Percentiles rank a stretch among this genome's conserved stretches.
Conservation (phyloP, 2,113 vertebrate species). For the Amphiprion percula region DNA sequence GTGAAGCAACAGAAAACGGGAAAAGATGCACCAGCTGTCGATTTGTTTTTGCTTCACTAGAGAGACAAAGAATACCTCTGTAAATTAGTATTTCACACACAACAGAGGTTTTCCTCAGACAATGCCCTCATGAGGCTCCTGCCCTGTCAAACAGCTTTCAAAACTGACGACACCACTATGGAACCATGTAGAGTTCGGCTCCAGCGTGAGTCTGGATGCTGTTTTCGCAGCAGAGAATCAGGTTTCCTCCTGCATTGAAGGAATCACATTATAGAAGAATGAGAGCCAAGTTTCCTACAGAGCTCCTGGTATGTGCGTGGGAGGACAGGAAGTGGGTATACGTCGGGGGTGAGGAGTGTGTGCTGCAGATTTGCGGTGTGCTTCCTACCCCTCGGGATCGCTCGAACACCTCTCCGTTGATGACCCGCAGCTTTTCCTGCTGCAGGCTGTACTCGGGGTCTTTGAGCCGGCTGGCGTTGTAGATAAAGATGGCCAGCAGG, state of each 20-base stretch:
- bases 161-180: slow-evolving; percentile 23
- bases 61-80: neutral
- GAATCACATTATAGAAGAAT: slow-evolving; percentile 60
- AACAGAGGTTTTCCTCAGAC: neutral
- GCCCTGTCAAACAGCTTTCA: slow-evolving; percentile 8
- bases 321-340: slow-evolving; percentile 23
- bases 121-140: slow-evolving; percentile 7
- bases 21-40: too few species aligned
- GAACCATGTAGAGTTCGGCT: slow-evolving; percentile 23
- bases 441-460: slow-evolving; percentile 83
- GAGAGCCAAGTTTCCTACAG: slow-evolving; percentile 39
- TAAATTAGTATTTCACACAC: neutral
- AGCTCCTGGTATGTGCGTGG: slow-evolving; percentile 39
- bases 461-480: slow-evolving; percentile 88
- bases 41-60: neutral
- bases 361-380: neutral
- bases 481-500: slow-evolving; percentile 96
- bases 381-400: slow-evolving; percentile 93
- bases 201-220: slow-evolving; percentile 19
- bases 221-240: slow-evolving; percentile 51
- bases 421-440: slow-evolving; percentile 88
- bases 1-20: too few species aligned
- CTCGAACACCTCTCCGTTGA: slow-evolving; percentile 90
- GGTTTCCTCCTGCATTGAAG: slow-evolving; percentile 33
- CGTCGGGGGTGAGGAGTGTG: neutral